Percentiles rank a stretch among this genome's conserved stretches.
Conservation (phyloP, 2,888 invertebrate genomes). For the Odontomyia ornata region DNA sequence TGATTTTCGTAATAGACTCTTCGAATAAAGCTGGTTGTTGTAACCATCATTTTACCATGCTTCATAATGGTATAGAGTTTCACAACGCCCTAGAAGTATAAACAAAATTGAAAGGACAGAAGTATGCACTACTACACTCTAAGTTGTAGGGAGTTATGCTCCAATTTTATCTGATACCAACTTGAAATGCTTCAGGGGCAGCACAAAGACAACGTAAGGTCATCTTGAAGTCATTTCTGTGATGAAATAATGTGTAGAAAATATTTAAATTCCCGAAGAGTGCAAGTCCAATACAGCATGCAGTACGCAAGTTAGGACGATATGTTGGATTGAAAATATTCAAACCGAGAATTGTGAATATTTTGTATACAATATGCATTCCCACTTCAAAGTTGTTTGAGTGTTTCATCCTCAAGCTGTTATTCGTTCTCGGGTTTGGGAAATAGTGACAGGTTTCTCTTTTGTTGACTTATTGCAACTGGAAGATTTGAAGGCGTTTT, state of each 20-base stretch:
- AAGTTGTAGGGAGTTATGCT: not conserved
- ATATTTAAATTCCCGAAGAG: constrained; percentile 1
- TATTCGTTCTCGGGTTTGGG: too few relatives aligned
- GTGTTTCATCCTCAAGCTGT: not conserved
- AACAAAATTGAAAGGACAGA: too few relatives aligned
- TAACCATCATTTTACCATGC: constrained; percentile 5
- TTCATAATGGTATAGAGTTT: constrained; percentile 4
- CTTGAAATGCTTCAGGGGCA: constrained; percentile 8
- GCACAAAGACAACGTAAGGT: constrained; percentile 8
- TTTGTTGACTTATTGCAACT: too few relatives aligned
- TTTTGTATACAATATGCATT: not conserved
- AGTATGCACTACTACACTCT: too few relatives aligned
- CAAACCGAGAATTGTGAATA: not conserved
- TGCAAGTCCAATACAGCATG: not conserved
- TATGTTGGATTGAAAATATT: constrained; percentile 11
- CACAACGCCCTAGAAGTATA: not conserved
- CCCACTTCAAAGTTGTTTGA: constrained; percentile 9
- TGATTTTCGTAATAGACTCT: not conserved
- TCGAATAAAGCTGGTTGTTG: not conserved
- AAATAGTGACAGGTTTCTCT: too few relatives aligned
- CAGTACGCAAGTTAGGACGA: not conserved
- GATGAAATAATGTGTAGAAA: not conserved
- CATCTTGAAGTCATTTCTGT: not conserved
- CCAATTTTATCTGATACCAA: not conserved
- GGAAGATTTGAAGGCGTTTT: too few relatives aligned